A percentile compares a stretch with the other conserved stretches of the same genome.
These are phyloP conservation scores for Eudyptes chrysolophus DNA, from an alignment of 2,113 vertebrate genomes.

Conservation along the genomic window DNA sequence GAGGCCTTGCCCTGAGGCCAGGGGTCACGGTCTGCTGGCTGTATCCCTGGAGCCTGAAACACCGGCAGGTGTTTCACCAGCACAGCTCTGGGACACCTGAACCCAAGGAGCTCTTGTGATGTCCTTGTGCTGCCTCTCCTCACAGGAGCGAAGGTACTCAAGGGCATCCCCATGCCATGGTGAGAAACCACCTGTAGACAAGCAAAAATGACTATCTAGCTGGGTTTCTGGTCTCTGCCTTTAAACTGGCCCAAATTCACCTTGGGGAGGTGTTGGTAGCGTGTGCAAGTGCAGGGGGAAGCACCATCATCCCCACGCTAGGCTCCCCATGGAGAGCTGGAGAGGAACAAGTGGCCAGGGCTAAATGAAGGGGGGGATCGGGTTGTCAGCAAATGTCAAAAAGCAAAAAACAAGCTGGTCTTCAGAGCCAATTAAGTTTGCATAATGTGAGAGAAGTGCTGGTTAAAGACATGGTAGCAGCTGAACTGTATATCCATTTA, in stretches of 20 bases:
- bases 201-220: not conserved
- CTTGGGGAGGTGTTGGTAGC: not conserved
- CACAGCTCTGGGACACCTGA: not conserved
- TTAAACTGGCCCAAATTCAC: not conserved
- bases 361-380: not conserved
- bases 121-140: not conserved
- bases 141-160: not conserved
- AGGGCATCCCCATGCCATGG: not conserved
- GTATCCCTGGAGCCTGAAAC: not conserved
- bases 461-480: conserved; percentile 36
- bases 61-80: not conserved
- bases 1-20: not conserved
- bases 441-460: not conserved
- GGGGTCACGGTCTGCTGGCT: not conserved
- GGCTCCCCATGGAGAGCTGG: not conserved
- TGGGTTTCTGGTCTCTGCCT: not conserved
- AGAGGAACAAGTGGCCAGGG: not conserved
- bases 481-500: conserved; percentile 50
- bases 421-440: not conserved
- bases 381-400: not conserved
- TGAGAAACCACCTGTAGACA: not conserved
- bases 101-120: fast-evolving
- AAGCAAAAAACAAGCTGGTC: not conserved
- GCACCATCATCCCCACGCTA: too few relatives aligned
- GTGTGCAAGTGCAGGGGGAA: not conserved